Conservation (phyloP, 1,140 invertebrate genomes). For the Elysia chlorotica region DNA sequence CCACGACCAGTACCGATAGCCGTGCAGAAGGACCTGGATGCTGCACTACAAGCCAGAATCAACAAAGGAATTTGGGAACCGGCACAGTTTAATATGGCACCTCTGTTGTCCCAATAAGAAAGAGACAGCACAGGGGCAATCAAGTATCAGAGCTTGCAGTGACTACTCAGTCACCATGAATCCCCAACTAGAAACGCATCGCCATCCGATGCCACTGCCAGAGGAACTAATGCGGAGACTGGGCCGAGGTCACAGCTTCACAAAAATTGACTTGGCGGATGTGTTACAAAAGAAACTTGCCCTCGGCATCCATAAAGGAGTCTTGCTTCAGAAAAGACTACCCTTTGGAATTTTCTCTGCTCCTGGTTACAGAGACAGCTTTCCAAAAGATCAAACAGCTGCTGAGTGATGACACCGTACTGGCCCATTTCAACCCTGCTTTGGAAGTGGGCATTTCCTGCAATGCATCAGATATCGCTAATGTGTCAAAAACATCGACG, state of each 20-base stretch:
- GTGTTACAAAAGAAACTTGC: neutral
- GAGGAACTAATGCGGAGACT: slow-evolving; percentile 6
- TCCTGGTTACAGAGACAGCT: neutral
- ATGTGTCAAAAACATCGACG: slow-evolving; percentile 52
- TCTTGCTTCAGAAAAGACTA: neutral
- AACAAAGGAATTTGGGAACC: no score
- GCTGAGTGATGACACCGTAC: neutral
- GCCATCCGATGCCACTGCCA: slow-evolving; percentile 13
- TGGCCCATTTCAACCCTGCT: slow-evolving; percentile 26
- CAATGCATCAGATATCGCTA: slow-evolving; percentile 38
- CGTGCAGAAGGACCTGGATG: no score
- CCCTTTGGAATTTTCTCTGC: neutral
- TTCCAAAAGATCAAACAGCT: neutral
- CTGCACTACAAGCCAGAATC: no score
- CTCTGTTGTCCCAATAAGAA: no score
- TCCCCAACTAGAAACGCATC: slow-evolving; percentile 2
- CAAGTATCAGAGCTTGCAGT: slow-evolving; percentile 7
- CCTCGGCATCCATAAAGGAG: neutral
- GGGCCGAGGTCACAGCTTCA: neutral
- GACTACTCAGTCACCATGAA: slow-evolving; percentile 15
- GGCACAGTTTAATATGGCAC: no score
- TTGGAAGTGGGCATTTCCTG: slow-evolving; percentile 5
- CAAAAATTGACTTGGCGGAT: slow-evolving; percentile 15
- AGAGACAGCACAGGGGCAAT: no score
- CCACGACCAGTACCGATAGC: no score